These are phyloP conservation scores for Takifugu ocellatus DNA, from an alignment of 2,797 vertebrate species.

Conservation along the genomic window DNA sequence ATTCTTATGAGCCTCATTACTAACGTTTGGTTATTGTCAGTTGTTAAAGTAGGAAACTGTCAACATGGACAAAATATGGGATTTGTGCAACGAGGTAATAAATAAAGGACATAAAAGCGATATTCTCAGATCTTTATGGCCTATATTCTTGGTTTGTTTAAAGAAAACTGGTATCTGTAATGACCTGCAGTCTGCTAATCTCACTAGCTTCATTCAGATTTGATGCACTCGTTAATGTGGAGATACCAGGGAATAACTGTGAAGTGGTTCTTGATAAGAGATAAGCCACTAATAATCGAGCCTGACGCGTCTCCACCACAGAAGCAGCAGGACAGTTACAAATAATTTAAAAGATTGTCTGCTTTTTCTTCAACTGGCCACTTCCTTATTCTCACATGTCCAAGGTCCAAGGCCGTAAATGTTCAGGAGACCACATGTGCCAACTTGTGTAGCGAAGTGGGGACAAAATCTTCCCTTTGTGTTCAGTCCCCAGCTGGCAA, in stretches of 20 bases:
- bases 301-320: too few relatives aligned
- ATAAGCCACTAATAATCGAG: slow-evolving; percentile 27
- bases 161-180: slow-evolving; percentile 32
- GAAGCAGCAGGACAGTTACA: slow-evolving; percentile 1
- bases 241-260: slow-evolving; percentile 40
- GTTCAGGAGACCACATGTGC: too few relatives aligned
- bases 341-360: too few relatives aligned
- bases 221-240: slow-evolving; percentile 31
- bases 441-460: not conserved
- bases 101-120: slow-evolving; percentile 8
- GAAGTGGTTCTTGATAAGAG: slow-evolving; percentile 45
- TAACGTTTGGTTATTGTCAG: slow-evolving; percentile 46
- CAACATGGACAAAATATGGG: slow-evolving; percentile 1
- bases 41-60: slow-evolving; percentile 21
- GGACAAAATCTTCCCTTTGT: not conserved
- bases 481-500: slow-evolving; percentile 56
- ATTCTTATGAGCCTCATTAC: slow-evolving; percentile 48
- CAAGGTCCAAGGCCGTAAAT: not conserved
- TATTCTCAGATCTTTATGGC: too few relatives aligned
- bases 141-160: too few relatives aligned
- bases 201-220: slow-evolving; percentile 33
- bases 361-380: not conserved
- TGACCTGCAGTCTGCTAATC: slow-evolving; percentile 44
- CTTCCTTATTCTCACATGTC: not conserved
- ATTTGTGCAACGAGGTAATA: not conserved